Percentiles rank a stretch among this genome's conserved stretches.
phyloP scores from a whole-genome alignment of 2,888 invertebrate species.

The Adelognathus sp. region DNA sequence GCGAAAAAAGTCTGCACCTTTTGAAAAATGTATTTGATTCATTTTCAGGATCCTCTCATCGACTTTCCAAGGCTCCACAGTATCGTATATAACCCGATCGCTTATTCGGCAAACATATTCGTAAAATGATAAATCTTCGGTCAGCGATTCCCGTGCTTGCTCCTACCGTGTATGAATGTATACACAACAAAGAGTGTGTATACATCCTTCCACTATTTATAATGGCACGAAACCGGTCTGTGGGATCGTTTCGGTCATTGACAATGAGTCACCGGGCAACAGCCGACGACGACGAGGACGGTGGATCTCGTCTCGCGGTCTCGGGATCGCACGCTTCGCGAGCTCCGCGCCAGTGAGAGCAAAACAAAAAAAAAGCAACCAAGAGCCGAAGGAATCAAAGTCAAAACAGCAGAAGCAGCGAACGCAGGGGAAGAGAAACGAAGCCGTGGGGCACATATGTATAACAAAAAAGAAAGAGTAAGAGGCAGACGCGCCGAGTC shows the following conservation, averaged over 20 bases:
- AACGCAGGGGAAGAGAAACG: conserved; percentile 13
- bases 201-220: conserved; percentile 58
- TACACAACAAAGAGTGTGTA: conserved; percentile 5
- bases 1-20: too few relatives aligned
- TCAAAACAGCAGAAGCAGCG: conserved; percentile 33
- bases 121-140: conserved; percentile 42
- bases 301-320: conserved; percentile 58
- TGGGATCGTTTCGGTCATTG: conserved; percentile 69
- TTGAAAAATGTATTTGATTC: neutral
- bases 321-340: conserved; percentile 41
- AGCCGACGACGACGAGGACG: conserved; percentile 57
- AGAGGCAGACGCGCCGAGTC: conserved; percentile 20
- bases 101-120: conserved; percentile 48
- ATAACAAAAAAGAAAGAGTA: conserved; percentile 8
- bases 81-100: conserved; percentile 8
- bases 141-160: conserved; percentile 29
- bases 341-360: conserved; percentile 2
- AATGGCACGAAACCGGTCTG: conserved; percentile 71
- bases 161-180: conserved; percentile 1
- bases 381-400: conserved; percentile 10
- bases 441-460: neutral
- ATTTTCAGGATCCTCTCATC: neutral
- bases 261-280: conserved; percentile 73
- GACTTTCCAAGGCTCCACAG: neutral
- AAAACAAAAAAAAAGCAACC: conserved; percentile 5